Conservation (phyloP, 2,113 vertebrate species). For the Amblyornis subalaris region DNA sequence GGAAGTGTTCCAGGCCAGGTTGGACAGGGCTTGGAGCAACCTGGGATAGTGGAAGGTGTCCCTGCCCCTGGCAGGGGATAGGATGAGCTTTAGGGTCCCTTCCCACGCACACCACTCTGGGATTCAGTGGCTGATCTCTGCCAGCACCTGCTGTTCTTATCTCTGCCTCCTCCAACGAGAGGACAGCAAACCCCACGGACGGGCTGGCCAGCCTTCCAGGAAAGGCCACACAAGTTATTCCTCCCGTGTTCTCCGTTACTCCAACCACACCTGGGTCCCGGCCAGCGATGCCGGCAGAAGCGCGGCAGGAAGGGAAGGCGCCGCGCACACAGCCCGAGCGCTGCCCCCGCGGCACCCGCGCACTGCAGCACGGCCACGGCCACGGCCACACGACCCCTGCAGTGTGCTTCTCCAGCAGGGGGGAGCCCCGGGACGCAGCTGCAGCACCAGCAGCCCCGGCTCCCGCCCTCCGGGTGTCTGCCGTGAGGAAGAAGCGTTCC, state of each 20-base stretch:
- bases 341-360: too few species aligned
- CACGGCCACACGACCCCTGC: too few species aligned
- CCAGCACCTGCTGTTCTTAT: too few species aligned
- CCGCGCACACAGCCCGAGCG: too few species aligned
- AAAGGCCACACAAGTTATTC: neutral
- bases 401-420: neutral
- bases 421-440: neutral
- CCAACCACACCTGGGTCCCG: neutral
- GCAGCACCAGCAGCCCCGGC: fast-evolving
- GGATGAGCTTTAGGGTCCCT: neutral
- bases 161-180: neutral
- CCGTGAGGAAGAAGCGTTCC: neutral
- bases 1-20: neutral
- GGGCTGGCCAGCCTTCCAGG: neutral
- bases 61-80: neutral
- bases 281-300: too few species aligned
- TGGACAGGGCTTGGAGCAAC: neutral
- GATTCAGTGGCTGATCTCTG: neutral
- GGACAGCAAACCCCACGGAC: neutral
- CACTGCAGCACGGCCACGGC: too few species aligned
- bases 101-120: neutral
- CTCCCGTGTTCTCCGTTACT: neutral
- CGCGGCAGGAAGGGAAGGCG: too few species aligned
- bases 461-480: neutral
- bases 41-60: neutral